A percentile compares a stretch with the other conserved stretches of the same genome.
phyloP scores from a whole-genome alignment of 2,797 vertebrate species.

The Triplophysa bombifrons region DNA sequence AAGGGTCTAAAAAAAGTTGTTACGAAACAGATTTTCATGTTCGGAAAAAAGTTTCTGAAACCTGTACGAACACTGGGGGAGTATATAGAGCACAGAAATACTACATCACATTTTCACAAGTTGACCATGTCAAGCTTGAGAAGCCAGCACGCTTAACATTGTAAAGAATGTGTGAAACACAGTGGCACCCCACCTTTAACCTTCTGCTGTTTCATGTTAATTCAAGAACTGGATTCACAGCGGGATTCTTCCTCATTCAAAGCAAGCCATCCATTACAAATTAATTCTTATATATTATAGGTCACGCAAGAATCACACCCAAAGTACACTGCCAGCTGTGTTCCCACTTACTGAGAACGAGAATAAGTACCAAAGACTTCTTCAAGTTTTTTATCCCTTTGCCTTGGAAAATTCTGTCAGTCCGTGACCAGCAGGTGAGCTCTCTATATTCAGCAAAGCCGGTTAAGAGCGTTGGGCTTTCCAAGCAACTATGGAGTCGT shows the following conservation, averaged over 20 bases:
- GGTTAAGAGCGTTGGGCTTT: background rate
- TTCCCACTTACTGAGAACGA: background rate
- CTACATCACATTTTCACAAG: too few species aligned
- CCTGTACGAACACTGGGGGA: too few species aligned
- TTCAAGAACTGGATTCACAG: background rate
- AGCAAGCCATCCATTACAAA: slow-evolving; percentile 26
- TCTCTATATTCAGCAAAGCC: slow-evolving; percentile 22
- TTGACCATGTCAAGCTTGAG: too few species aligned
- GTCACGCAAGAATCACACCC: slow-evolving; percentile 19
- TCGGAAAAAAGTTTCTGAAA: too few species aligned
- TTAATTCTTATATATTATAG: slow-evolving; percentile 42
- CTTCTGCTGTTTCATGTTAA: slow-evolving; percentile 17
- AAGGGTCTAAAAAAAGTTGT: too few species aligned
- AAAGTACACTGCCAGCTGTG: too few species aligned
- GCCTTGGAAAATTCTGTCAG: slow-evolving; percentile 22
- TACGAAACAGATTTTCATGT: too few species aligned
- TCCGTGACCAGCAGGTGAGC: slow-evolving; percentile 13
- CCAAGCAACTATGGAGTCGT: background rate
- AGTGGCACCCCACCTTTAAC: background rate
- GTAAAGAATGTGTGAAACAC: too few species aligned
- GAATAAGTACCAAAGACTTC: background rate
- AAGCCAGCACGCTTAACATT: too few species aligned
- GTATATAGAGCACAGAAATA: too few species aligned
- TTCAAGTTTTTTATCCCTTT: background rate
- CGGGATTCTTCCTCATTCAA: slow-evolving; percentile 26